Conservation (phyloP, 2,888 invertebrate genomes). For the Caenorhabditis angaria region DNA sequence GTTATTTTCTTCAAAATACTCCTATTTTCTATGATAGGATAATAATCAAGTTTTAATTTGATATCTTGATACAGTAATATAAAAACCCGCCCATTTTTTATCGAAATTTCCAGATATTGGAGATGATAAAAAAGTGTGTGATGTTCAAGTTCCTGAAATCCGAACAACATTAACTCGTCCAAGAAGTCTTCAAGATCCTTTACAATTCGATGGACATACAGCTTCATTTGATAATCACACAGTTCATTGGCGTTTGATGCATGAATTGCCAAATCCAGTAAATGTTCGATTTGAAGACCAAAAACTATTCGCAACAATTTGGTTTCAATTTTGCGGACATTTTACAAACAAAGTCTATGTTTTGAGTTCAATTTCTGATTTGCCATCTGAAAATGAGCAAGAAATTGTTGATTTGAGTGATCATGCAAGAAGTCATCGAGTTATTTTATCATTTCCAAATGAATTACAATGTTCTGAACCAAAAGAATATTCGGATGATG, state of each 20-base stretch:
- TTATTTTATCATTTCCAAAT: constrained; percentile 61
- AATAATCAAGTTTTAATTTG: no score
- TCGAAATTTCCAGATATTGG: constrained; percentile 68
- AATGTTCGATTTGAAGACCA: constrained; percentile 53
- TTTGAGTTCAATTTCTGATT: constrained; percentile 62
- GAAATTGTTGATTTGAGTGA: constrained; percentile 43
- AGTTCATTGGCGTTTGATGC: constrained; percentile 69
- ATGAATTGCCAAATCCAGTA: constrained; percentile 70
- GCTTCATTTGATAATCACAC: constrained; percentile 69
- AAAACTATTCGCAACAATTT: constrained; percentile 62
- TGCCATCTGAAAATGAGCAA: constrained; percentile 32
- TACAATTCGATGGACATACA: constrained; percentile 70
- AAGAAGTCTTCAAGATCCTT: constrained; percentile 71
- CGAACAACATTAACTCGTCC: constrained; percentile 72
- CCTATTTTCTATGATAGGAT: no score
- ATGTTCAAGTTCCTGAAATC: constrained; percentile 73
- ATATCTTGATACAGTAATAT: background rate
- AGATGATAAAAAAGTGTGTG: constrained; percentile 66
- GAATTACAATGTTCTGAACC: constrained; percentile 56
- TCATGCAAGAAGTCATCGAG: constrained; percentile 58
- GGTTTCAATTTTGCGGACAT: constrained; percentile 71
- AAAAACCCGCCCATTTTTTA: background rate
- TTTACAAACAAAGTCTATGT: constrained; percentile 72
- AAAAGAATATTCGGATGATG: constrained; percentile 61
- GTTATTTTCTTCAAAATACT: no score